Base-by-base conservation (phyloP, 2,797 vertebrate genomes). In the Notolabrus celidotus region DNA sequence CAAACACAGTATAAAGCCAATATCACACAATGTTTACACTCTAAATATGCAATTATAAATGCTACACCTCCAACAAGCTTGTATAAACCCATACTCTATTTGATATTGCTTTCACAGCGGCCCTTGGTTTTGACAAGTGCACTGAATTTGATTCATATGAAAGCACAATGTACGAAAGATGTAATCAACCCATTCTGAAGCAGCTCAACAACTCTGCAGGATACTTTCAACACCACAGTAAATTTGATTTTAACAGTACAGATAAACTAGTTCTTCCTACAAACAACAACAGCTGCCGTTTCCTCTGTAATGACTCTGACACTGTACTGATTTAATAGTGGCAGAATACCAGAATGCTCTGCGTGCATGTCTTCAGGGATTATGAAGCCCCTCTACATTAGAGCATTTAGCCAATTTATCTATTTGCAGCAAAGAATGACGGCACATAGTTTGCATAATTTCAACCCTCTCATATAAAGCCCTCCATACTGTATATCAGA, bases 51-150 rank as follows among this genome's bases (percentile, higher is more conserved):
- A 74, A 71, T 76, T 65, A 59, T 71, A 74, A 27, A 64, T 42
- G 38, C 34, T 46, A 16, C 46, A 36, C 33, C 36, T 77, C 66
- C 58, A 55, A 59, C 29, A 23, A 52, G 19, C 2, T 38, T 11
- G 33, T 4, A 17, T 11, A 39, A 34, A 54, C 53, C 51, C 20
- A 2, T 29, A 61, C 53, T 54, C 17, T 29, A 23, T 46, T 29
- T 58, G 36, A 41, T 8, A 12, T 7, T 74, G 68, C 59, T 56
- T 71, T 42, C 49, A 51, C 69, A 61, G 77, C 59, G 43, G 20
- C 45, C 33, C 7, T 61, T n/a, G 20, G 29, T 50, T 45, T 63
- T n/a, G 56, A 70, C 45, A 55, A 23, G 46, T 59, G 36, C 23
- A 15, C 16, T 41, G 5, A 23, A 12, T 65, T 52, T 41, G 58